A percentile compares a stretch with the other conserved stretches of the same genome.
These are phyloP conservation scores for Plebejus melissa DNA, from an alignment of 2,888 invertebrate species.

Conservation along the genomic window DNA sequence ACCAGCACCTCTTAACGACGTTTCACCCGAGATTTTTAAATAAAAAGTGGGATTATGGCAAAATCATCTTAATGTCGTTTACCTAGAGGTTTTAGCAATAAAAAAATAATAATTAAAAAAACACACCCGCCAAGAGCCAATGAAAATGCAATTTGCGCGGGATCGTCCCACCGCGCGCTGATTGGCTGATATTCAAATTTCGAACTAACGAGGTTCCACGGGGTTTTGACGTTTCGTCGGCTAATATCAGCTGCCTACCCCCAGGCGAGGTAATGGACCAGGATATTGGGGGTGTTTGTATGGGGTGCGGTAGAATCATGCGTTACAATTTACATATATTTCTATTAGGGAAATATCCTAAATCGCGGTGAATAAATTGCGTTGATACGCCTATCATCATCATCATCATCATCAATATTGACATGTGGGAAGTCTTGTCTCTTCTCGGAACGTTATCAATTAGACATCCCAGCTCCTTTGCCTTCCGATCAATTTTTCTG, in stretches of 20 bases:
- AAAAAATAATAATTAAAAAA: background rate
- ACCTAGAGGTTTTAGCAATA: background rate
- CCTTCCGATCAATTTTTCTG: no score
- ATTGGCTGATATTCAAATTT: conserved; percentile 78
- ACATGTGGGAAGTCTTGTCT: no score
- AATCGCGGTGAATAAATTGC: conserved; percentile 11
- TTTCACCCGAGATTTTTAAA: background rate
- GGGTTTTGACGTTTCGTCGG: conserved; percentile 62
- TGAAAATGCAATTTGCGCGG: conserved; percentile 56
- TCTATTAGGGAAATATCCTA: conserved; percentile 15
- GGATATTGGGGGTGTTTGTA: conserved; percentile 58
- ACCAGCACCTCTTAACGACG: no score
- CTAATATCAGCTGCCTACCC: conserved; percentile 68
- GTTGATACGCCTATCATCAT: background rate
- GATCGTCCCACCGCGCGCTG: conserved; percentile 62
- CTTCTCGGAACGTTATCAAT: no score
- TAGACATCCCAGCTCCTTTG: no score
- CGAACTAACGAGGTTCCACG: conserved; percentile 60
- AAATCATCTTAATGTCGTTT: background rate
- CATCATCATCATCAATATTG: background rate
- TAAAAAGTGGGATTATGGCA: background rate
- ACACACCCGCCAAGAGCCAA: conserved; percentile 39
- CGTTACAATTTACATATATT: conserved; percentile 23
- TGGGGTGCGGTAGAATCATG: conserved; percentile 35
- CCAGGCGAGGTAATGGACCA: conserved; percentile 56